A percentile compares a stretch with the other conserved stretches of the same genome.
Conservation (phyloP, 1,140 invertebrate species). For the Archivesica marissinica region DNA sequence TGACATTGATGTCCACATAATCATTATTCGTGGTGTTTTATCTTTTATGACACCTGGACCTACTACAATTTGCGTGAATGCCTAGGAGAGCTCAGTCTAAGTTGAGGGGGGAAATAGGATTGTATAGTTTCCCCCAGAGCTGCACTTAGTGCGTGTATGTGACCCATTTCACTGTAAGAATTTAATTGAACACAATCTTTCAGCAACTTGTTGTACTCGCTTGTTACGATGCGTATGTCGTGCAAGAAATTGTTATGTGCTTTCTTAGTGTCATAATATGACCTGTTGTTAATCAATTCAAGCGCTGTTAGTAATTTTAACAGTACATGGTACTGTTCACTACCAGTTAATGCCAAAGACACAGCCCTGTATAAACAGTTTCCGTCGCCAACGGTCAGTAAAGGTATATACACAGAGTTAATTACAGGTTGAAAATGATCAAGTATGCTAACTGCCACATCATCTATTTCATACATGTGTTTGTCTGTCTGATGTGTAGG, state of each 20-base stretch:
- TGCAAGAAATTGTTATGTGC: constrained; percentile 24
- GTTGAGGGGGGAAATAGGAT: constrained; percentile 1
- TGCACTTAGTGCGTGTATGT: constrained; percentile 46
- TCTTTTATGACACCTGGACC: background rate
- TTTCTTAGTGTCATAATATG: constrained; percentile 16
- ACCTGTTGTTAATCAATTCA: constrained; percentile 28
- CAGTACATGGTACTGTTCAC: constrained; percentile 32
- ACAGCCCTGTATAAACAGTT: constrained; percentile 60
- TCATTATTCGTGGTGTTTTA: background rate
- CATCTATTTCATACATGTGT: too few species aligned
- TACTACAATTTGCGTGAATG: background rate
- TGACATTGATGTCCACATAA: constrained; percentile 43
- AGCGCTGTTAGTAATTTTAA: constrained; percentile 18
- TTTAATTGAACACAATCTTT: background rate
- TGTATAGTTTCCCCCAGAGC: constrained; percentile 11
- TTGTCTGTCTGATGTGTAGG: too few species aligned
- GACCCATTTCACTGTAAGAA: constrained; percentile 51
- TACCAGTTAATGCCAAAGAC: constrained; percentile 24
- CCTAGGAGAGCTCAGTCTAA: background rate
- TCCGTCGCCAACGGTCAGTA: constrained; percentile 35
- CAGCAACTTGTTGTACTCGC: background rate
- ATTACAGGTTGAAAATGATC: constrained; percentile 43
- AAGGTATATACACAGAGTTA: background rate
- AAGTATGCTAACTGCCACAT: too few species aligned
- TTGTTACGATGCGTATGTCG: constrained; percentile 40